Evolutionary conservation across 92 coral and sea anemone genomes (phyloP).

Genomic region (Desmophyllum pertusum): DNA sequence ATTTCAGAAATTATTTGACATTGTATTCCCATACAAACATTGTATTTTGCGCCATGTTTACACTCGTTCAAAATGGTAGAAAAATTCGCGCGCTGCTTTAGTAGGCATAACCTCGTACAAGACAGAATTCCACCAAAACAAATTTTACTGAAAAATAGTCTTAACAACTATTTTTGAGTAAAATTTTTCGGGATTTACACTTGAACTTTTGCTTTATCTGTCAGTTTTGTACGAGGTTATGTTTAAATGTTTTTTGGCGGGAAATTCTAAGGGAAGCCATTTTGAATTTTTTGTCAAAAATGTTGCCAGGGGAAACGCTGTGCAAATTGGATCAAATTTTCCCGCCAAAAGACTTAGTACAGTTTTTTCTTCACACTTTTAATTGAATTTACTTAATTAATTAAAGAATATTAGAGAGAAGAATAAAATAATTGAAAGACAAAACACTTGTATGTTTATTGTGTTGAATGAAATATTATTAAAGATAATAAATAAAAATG

Average conservation of each 20-base stretch:
- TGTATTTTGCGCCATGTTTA: background rate
- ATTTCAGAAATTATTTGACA: background rate
- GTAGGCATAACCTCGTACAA: background rate
- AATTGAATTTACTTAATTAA: background rate
- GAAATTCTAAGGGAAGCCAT: background rate
- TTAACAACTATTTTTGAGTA: no score
- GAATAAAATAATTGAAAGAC: background rate
- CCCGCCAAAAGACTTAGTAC: slow-evolving; percentile 29
- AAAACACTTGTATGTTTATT: background rate
- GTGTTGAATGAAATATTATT: background rate
- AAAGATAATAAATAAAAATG: background rate
- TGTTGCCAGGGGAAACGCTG: background rate
- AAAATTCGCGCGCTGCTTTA: background rate
- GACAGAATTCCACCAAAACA: background rate
- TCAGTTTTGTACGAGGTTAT: background rate
- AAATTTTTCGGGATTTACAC: no score
- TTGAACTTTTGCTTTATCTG: background rate
- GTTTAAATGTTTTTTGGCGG: background rate
- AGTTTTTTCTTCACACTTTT: background rate
- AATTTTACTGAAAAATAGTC: background rate
- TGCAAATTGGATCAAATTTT: slow-evolving; percentile 3
- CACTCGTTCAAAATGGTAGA: background rate
- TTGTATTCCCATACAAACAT: background rate
- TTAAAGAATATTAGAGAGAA: background rate
- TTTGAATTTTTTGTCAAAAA: background rate